phyloP scores from a whole-genome alignment of 1,140 invertebrate genomes.

The Pseudachorutes palmiensis region DNA sequence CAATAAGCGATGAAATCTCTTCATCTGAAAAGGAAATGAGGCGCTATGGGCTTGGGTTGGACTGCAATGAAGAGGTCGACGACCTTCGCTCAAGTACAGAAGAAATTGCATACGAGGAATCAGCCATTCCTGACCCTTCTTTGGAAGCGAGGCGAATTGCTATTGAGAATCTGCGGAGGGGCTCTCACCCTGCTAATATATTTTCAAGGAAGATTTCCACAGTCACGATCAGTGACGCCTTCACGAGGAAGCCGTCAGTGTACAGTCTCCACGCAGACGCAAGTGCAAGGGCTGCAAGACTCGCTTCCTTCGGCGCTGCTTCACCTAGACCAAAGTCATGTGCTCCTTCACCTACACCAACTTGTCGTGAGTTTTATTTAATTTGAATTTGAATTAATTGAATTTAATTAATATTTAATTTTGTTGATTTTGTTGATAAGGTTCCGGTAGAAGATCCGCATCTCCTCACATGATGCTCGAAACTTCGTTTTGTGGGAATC shows the following conservation, averaged over 20 bases:
- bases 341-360: slow-evolving; percentile 21
- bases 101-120: slow-evolving; percentile 33
- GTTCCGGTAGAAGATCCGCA: slow-evolving; percentile 56
- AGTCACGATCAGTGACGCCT: slow-evolving; percentile 21
- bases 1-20: slow-evolving; percentile 70
- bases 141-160: slow-evolving; percentile 38
- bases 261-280: slow-evolving; percentile 34
- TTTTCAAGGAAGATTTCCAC: slow-evolving; percentile 29
- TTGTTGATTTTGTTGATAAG: no score
- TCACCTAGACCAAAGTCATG: slow-evolving; percentile 24
- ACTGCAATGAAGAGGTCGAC: slow-evolving; percentile 66
- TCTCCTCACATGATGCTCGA: slow-evolving; percentile 78
- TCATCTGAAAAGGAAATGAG: slow-evolving; percentile 61
- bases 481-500: slow-evolving; percentile 78
- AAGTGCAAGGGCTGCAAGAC: slow-evolving; percentile 22
- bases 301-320: slow-evolving; percentile 29
- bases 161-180: slow-evolving; percentile 38
- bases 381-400: no score
- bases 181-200: slow-evolving; percentile 38
- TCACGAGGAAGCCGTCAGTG: slow-evolving; percentile 31
- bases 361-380: neutral
- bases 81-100: slow-evolving; percentile 63
- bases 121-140: slow-evolving; percentile 41
- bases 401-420: no score
- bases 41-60: slow-evolving; percentile 45